phyloP scores from a whole-genome alignment of 2,113 vertebrate genomes.

The Daboia siamensis region DNA sequence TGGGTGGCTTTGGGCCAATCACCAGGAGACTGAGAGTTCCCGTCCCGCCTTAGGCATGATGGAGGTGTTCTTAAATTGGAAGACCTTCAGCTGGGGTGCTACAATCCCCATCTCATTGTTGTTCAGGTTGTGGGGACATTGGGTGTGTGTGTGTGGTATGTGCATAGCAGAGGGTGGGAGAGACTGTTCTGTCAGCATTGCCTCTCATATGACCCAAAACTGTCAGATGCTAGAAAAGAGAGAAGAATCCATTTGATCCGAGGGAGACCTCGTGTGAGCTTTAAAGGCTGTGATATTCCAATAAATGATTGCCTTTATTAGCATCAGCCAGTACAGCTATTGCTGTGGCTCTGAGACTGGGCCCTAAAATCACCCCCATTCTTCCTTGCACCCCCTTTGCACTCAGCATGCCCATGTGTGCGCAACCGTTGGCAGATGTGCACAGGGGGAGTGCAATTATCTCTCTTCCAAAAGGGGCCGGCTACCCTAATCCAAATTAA shows the following conservation, averaged over 20 bases:
- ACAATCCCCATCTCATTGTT: background rate
- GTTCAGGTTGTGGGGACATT: background rate
- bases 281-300: background rate
- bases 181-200: background rate
- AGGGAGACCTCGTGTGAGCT: background rate
- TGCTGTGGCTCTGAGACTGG: too few relatives aligned
- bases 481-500: conserved; percentile 70
- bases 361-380: background rate
- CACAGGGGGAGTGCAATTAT: conserved; percentile 25
- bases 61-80: background rate
- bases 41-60: background rate
- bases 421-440: conserved; percentile 31
- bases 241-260: background rate
- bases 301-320: background rate
- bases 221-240: background rate
- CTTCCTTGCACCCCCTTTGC: background rate
- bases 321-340: too few relatives aligned
- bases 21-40: background rate
- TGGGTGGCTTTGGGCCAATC: too few relatives aligned
- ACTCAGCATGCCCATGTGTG: background rate
- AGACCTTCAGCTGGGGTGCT: background rate
- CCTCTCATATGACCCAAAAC: background rate
- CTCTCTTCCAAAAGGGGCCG: conserved; percentile 38
- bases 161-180: background rate
- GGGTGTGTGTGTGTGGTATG: background rate